Conservation (phyloP, 92 coral and sea anemone genomes). For the Virgularia gustaviana region DNA sequence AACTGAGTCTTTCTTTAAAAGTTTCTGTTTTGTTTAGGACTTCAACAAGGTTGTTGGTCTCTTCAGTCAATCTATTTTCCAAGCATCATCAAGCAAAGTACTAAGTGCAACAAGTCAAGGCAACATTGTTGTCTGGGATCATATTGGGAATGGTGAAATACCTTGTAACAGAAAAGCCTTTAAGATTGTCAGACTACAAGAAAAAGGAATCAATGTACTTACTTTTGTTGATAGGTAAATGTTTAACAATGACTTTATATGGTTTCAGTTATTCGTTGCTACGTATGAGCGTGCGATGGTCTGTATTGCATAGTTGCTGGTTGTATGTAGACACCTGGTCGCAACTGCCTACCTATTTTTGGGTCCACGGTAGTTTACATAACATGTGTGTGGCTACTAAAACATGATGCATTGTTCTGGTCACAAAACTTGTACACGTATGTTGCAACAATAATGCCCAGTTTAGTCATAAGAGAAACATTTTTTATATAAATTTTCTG, state of each 20-base stretch:
- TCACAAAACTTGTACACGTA: constrained; percentile 3
- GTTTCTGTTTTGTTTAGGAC: constrained; percentile 55
- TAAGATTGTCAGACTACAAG: constrained; percentile 94
- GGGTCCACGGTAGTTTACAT: no score
- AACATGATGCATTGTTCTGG: neutral
- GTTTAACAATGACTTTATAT: no score
- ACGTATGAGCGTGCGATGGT: no score
- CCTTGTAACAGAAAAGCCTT: constrained; percentile 91
- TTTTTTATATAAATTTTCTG: neutral
- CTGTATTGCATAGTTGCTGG: neutral
- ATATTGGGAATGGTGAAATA: constrained; percentile 65
- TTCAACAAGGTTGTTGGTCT: constrained; percentile 91
- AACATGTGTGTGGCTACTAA: no score
- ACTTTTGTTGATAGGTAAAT: constrained; percentile 81
- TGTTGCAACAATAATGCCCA: no score
- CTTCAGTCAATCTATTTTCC: constrained; percentile 96
- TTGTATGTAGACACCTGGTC: no score
- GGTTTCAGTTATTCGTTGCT: no score
- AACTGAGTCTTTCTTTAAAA: neutral
- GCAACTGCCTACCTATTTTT: no score
- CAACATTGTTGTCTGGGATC: constrained; percentile 96
- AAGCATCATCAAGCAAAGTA: constrained; percentile 76
- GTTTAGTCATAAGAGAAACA: neutral
- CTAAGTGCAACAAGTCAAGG: constrained; percentile 96
- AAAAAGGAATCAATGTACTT: constrained; percentile 85